Conservation (phyloP, 2,888 invertebrate genomes). For the Ceraclea dissimilis region DNA sequence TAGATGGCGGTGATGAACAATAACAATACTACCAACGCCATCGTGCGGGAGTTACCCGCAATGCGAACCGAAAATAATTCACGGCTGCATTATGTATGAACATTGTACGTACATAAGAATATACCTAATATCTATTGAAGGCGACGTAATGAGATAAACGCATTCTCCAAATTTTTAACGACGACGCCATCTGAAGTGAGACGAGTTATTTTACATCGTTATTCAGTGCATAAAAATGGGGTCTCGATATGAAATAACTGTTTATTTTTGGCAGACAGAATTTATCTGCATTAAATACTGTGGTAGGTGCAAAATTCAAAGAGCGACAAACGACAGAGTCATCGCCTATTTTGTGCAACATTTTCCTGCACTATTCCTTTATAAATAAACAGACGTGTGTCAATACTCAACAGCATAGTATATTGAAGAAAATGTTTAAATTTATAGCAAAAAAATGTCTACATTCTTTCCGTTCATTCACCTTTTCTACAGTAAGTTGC, state of each 20-base stretch:
- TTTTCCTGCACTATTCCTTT: too few species aligned
- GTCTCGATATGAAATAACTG: constrained; percentile 13
- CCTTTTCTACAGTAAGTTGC: too few species aligned
- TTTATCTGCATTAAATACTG: too few species aligned
- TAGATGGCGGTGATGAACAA: background rate
- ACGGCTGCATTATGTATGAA: too few species aligned
- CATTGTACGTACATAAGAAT: background rate
- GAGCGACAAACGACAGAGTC: too few species aligned
- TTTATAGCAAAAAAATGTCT: too few species aligned
- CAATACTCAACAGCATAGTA: too few species aligned
- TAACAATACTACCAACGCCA: background rate
- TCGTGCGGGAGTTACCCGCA: background rate
- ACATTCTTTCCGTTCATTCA: too few species aligned
- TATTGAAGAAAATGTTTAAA: too few species aligned
- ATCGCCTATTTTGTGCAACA: too few species aligned
- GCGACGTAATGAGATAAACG: background rate
- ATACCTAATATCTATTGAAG: background rate
- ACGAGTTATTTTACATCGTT: constrained; percentile 13
- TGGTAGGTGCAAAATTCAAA: too few species aligned
- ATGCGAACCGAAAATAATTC: background rate
- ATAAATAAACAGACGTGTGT: too few species aligned
- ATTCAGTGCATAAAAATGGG: constrained; percentile 23
- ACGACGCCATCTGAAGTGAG: constrained; percentile 6
- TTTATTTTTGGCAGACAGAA: constrained; percentile 4
- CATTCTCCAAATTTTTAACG: constrained; percentile 1